Conservation (phyloP, 2,113 vertebrate species). For the Pitta sordida region DNA sequence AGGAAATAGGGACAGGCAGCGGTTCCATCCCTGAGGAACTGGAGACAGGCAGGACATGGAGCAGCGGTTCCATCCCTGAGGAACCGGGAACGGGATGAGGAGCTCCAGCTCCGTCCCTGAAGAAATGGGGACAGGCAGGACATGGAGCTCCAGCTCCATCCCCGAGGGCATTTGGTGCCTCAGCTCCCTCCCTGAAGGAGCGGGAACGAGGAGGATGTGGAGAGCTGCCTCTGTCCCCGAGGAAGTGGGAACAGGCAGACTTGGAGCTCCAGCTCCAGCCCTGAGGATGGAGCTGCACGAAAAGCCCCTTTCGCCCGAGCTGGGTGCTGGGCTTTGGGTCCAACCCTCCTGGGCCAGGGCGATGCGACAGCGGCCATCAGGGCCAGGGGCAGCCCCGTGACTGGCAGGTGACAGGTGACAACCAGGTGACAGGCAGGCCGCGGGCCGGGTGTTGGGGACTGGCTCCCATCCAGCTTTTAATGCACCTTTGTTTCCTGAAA, state of each 20-base stretch:
- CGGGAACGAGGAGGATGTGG: no score
- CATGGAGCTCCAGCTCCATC: background rate
- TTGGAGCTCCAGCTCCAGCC: background rate
- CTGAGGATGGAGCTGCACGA: background rate
- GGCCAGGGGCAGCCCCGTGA: background rate
- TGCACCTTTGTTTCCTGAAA: background rate
- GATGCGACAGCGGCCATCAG: background rate
- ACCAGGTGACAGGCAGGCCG: background rate
- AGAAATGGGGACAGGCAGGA: background rate
- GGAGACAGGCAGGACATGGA: background rate
- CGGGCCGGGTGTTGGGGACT: background rate
- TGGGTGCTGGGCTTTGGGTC: rapidly evolving
- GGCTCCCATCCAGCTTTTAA: background rate
- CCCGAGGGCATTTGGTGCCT: no score
- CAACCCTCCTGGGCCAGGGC: rapidly evolving
- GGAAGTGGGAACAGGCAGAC: background rate
- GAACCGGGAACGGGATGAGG: rapidly evolving
- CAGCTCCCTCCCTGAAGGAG: no score
- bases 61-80: background rate
- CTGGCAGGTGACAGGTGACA: background rate
- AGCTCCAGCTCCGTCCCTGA: rapidly evolving
- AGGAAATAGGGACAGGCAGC: no score
- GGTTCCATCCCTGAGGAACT: no score
- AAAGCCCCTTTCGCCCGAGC: background rate
- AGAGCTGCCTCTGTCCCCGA: background rate